Base-by-base conservation (phyloP, 1,140 invertebrate species). In the Anoplolepis gracilipes region DNA sequence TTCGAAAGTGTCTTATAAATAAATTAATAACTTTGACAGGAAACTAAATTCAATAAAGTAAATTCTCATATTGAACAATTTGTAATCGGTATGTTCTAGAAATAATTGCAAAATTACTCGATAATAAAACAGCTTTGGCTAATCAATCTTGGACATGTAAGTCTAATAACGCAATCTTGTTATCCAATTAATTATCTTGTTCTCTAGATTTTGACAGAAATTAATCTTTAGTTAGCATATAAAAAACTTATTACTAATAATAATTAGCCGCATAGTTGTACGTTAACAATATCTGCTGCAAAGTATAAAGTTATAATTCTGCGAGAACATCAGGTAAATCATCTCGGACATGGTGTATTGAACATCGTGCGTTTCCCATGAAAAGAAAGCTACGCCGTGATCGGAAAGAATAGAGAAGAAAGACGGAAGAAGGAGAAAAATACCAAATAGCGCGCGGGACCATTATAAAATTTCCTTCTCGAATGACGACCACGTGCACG, bases 401-500 rank as follows among this genome's bases (percentile, higher is more conserved):
- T 72, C 70, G 59, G 49, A 76, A 85, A 76, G 62, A 72, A 61
- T 28, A 16, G 28, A 16, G 78, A 72, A 49, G 77, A 55, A 25
- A 16, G 28, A n/a, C 65, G 62, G 61, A 55, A 28, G 42, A 82
- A 36, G 11, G n/a, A 7, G 33, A n/a, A 77, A 77, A 55, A 73
- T 0, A 25, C n/a, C 13, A 39, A 75, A 64, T 39, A 84, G 39
- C 70, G 22, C 67, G n/a, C 39, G 69, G 73, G 11, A 64, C 85
- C 89, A 92, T 91, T 91, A 91, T 91, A 91, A 91, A 91, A 53
- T 85, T 89, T 91, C 82, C 53, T 84, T 57, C 16, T 10, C 69
- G 90, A 90, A 90, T 88, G 87, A 91, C 78, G 88, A 84, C 82
- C 78, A 62, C 39, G 75, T 82, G 76, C 62, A 16, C 16, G 75